Evolutionary conservation across 2,113 vertebrate species (phyloP), one percentile per base, ranked within the genome.

Genomic region (Excalfactoria chinensis): DNA sequence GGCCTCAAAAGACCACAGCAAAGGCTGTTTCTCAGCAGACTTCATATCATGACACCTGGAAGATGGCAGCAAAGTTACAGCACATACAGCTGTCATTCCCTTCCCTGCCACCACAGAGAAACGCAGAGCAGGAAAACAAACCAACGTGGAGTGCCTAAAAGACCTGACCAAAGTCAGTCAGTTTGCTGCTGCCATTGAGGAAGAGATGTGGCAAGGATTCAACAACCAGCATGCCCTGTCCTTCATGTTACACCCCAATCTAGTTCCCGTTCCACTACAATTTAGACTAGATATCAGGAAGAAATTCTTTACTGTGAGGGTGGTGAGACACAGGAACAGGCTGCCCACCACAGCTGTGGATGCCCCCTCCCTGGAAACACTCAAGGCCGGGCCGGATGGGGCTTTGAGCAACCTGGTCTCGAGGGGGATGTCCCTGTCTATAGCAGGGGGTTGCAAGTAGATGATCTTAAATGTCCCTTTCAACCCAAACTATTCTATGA

Each of bases 11-110:
- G 43, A 66, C n/a, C 40, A 16, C 13, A 53, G 80, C 58, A 85
- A 49, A 93, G 49, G 11, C 28, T 78, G 2, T 10, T 58, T 40
- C 64, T 76, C 43, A 37, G 40, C 32, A 82, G 48, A 46, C 18
- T 23, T 4, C 0, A 22, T 6, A 8, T n/a, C 1, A 11, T 3
- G 0, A 3, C 13, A 59, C 9, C 9, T n/a, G 15, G 34, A 79
- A 78, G n/a, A 53, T 4, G 14, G 60, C 72, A 48, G 3, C 11
- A 46, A 53, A 12, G 23, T 43, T 72, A 76, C 32, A 28, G 30
- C 6, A 2, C 6, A 21, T 46, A 34, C 3, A 0, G 3, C 7
- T 0, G 2, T 25, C 82, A 51, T 40, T 60, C 55, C 40, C 75
- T 30, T 51, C 72, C 75, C 68, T 85, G 68, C 44, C 63, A 58